A percentile compares a stretch with the other conserved stretches of the same genome.
These are phyloP conservation scores for Lingula anatina DNA, from an alignment of 2,888 invertebrate genomes.

Conservation along the genomic window DNA sequence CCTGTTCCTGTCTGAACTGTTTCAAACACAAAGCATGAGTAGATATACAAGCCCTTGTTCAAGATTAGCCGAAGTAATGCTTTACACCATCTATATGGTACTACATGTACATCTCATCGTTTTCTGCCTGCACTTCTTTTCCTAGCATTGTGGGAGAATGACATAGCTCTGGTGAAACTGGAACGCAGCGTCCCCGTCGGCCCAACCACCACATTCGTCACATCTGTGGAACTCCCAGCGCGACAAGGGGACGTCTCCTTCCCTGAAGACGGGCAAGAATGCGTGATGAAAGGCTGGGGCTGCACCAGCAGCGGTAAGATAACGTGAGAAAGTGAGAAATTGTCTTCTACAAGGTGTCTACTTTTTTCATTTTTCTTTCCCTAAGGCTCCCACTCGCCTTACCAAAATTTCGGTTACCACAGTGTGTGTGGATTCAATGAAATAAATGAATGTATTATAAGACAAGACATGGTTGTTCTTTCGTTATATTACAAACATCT, in stretches of 20 bases:
- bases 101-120: too few species aligned
- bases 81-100: too few species aligned
- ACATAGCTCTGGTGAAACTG: slow-evolving; percentile 79
- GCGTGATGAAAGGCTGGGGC: slow-evolving; percentile 42
- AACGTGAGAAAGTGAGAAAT: background rate
- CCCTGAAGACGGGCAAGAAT: slow-evolving; percentile 22
- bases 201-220: slow-evolving; percentile 18
- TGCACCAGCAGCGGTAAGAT: slow-evolving; percentile 31
- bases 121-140: slow-evolving; percentile 1
- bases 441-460: background rate
- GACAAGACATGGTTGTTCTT: background rate
- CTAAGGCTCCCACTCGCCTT: background rate
- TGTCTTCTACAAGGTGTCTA: background rate
- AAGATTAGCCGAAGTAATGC: too few species aligned
- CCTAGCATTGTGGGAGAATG: slow-evolving; percentile 62
- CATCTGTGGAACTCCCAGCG: slow-evolving; percentile 20
- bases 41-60: too few species aligned
- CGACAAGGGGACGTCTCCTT: slow-evolving; percentile 19
- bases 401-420: background rate
- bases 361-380: too few species aligned
- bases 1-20: too few species aligned
- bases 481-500: background rate
- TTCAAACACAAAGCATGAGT: too few species aligned
- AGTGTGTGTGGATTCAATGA: background rate
- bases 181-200: slow-evolving; percentile 26